These are phyloP conservation scores for Enteromius trimaculatus DNA, from an alignment of 2,797 vertebrate species.

Conservation along the genomic window DNA sequence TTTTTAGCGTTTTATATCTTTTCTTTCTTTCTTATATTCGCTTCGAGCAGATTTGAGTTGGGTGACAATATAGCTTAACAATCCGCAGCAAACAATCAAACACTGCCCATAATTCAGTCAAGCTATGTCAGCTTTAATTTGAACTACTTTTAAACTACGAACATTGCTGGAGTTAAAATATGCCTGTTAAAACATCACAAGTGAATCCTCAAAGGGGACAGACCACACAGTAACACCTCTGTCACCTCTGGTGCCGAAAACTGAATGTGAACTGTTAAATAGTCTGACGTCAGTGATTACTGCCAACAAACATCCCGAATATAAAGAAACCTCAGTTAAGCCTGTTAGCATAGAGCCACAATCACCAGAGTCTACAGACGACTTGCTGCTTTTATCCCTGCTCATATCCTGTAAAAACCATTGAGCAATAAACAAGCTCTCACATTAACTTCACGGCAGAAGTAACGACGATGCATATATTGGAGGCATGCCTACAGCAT, in stretches of 20 bases:
- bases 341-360: slow-evolving; percentile 3
- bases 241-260: slow-evolving; percentile 43
- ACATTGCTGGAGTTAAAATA: background rate
- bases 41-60: background rate
- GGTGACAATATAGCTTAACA: background rate
- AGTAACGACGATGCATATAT: slow-evolving; percentile 32
- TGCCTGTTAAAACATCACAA: slow-evolving; percentile 31
- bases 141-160: slow-evolving; percentile 10
- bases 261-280: slow-evolving; percentile 52
- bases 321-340: slow-evolving; percentile 36
- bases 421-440: slow-evolving; percentile 41
- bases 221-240: slow-evolving; percentile 50
- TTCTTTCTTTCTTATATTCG: background rate
- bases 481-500: slow-evolving; percentile 7
- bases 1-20: background rate
- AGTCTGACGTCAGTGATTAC: slow-evolving; percentile 48
- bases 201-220: slow-evolving; percentile 39
- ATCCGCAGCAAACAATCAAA: background rate
- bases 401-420: slow-evolving; percentile 32
- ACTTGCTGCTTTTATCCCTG: slow-evolving; percentile 37
- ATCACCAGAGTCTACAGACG: background rate
- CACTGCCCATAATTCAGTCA: background rate
- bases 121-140: background rate
- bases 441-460: slow-evolving; percentile 29
- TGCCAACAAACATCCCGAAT: slow-evolving; percentile 34